Evolutionary conservation across 2,797 vertebrate species (phyloP), one percentile per base, ranked within the genome.

Genomic region (Gadopsis marmoratus): DNA sequence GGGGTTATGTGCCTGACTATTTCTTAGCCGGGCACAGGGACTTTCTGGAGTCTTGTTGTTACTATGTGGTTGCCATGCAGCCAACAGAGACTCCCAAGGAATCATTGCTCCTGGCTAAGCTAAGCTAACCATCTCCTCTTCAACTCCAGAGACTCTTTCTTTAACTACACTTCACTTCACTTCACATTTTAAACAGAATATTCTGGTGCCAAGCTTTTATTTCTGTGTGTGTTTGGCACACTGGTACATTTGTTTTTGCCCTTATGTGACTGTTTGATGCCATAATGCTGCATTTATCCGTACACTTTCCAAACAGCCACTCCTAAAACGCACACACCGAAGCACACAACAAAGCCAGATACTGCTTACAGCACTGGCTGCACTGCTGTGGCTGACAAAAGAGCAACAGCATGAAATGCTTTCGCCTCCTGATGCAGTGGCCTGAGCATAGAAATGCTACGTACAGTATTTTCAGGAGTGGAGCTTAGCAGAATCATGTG

Each of bases 341-440:
- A 21, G 68, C 11, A 59, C 48, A 33, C 53, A 33, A 33, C 72
- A 62, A 35, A 56, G 37, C 29, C 23, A 21, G 29, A 55, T 68
- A 56, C 37, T 78, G 74, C 67, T 62, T 19, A 31, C 69, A 69
- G 63, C 11, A 19, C 21, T 53, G 64, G 51, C 23, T 31, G 16
- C 48, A 58, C 58, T 51, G n/a, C 81, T 78, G 81, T 60, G 69
- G 47, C 74, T 45, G 45, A 74, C 76, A 77, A 61, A 71, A 55
- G 56, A 77, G 61, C 69, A 41, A 48, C 56, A 65, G 29, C 68
- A 48, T 29, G 72, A 83, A 35, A 16, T 56, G 31, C 31, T 55
- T 76, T 45, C 47, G 29, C 69, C 58, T 70, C 62, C 75, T 59
- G 70, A 71, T 55, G 62, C 76, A 64, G 56, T 33, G 4, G 74